A percentile compares a stretch with the other conserved stretches of the same genome.
Conservation (phyloP, 2,797 vertebrate species). For the Sebastes kiyomatsui region DNA sequence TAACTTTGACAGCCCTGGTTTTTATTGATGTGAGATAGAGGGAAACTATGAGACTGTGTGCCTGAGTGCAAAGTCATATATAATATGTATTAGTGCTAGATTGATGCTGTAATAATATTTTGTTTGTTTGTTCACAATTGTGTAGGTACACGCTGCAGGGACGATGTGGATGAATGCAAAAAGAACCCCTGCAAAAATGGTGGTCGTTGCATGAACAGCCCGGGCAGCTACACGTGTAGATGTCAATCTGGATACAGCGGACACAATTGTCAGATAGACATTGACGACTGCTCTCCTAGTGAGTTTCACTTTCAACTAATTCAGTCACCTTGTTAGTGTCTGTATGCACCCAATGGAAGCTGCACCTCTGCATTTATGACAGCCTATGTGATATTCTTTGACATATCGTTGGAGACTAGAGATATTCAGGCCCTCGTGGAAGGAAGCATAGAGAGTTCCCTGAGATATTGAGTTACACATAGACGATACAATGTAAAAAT, state of each 20-base stretch:
- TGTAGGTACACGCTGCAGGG: slow-evolving; percentile 79
- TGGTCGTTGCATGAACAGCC: slow-evolving; percentile 78
- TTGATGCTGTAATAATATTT: neutral
- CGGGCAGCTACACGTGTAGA: slow-evolving; percentile 81
- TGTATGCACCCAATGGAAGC: neutral
- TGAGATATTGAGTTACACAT: neutral
- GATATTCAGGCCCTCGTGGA: neutral
- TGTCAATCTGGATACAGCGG: slow-evolving; percentile 84
- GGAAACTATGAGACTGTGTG: neutral
- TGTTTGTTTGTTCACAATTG: neutral
- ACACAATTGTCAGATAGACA: slow-evolving; percentile 84
- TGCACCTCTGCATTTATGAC: neutral
- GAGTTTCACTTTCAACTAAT: slow-evolving; percentile 49
- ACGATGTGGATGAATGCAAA: slow-evolving; percentile 83
- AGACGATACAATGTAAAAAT: neutral
- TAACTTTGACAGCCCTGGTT: neutral
- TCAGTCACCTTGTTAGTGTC: neutral
- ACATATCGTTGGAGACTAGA: neutral
- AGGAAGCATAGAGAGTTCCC: neutral
- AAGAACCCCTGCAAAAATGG: slow-evolving; percentile 80
- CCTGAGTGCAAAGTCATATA: neutral
- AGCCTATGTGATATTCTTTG: neutral
- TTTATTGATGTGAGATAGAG: neutral
- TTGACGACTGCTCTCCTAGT: slow-evolving; percentile 86
- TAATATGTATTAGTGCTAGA: neutral